Percentiles rank a stretch among this genome's conserved stretches.
phyloP scores from a whole-genome alignment of 1,140 invertebrate genomes.

The Drosophila chauvacae region DNA sequence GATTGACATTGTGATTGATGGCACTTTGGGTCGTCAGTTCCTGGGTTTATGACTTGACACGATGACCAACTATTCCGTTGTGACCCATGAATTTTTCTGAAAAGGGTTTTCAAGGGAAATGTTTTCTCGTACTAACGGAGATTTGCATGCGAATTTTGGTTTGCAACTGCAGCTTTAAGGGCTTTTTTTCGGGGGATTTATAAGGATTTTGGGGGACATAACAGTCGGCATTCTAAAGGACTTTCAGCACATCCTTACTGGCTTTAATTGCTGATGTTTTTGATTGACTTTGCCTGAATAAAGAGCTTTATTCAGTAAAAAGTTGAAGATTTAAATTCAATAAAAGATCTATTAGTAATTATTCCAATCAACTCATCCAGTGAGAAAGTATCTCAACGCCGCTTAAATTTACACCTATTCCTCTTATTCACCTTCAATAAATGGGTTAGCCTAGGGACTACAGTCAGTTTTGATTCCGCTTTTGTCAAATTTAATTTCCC shows the following conservation, averaged over 20 bases:
- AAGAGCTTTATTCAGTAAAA: background rate
- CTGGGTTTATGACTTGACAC: constrained; percentile 70
- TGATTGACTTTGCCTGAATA: background rate
- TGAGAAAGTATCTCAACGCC: background rate
- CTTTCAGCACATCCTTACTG: background rate
- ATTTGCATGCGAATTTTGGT: constrained; percentile 30
- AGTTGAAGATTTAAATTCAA: no score
- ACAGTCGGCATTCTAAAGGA: background rate
- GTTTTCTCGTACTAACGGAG: background rate
- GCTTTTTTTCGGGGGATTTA: background rate
- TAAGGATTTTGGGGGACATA: background rate
- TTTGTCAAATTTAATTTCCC: constrained; percentile 21
- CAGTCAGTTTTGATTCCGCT: constrained; percentile 13
- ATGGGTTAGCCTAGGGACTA: background rate
- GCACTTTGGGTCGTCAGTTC: constrained; percentile 57
- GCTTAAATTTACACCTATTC: background rate
- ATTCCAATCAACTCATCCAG: background rate
- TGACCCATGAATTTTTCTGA: constrained; percentile 23
- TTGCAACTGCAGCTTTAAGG: constrained; percentile 6
- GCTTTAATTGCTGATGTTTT: background rate
- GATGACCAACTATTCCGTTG: constrained; percentile 50
- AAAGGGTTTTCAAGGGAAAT: constrained; percentile 35
- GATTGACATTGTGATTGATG: constrained; percentile 81
- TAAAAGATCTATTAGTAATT: background rate
- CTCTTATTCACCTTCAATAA: background rate